Evolutionary conservation across 2,113 vertebrate species (phyloP), one percentile per base, ranked within the genome.

Genomic region (Elephas maximus): DNA sequence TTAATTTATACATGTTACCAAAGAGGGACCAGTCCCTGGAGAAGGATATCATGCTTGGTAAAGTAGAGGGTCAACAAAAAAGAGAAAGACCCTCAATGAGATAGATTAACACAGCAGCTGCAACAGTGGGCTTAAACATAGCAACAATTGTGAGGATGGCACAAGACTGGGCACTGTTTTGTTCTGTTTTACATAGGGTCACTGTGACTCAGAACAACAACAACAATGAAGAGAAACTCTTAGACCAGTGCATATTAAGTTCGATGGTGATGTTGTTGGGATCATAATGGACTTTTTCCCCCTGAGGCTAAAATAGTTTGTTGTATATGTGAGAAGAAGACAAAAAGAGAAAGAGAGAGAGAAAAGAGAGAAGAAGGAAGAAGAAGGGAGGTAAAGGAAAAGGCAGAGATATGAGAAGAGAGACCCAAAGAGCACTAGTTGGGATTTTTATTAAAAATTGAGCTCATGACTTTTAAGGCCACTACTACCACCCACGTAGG

Each of bases 211-310:
- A 57, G 48, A 48, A 48, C 53, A 57, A 57, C 11, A 57, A 57
- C 53, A 14, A 57, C 53, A 11, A 33, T 7, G 44, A 60, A 20
- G 0, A 69, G 73, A 41, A 79, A 48, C 77, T 71, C 37, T 14
- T 6, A 62, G 57, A 8, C 37, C 8, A 0, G 8, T 0, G 33
- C 33, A 28, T 21, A 20, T 5, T 1, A 9, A 45, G 26, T 62
- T 74, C 60, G 57, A 24, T 48, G 48, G 21, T 20, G 6, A 20
- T 78, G 67, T 11, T 44, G 12, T 20, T 78, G 21, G 51, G 5
- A 20, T 67, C 48, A 44, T 0, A 26, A 2, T 2, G 30, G 18
- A 17, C 7, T 12, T 3, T 45, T n/a, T 8, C 18, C 87, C 37
- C 57, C 88, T 60, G 26, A 44, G 84, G 77, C 53, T 60, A 63